Evolutionary conservation across 64 coral and sea anemone species (phyloP).

Genomic region (Pocillopora verrucosa): DNA sequence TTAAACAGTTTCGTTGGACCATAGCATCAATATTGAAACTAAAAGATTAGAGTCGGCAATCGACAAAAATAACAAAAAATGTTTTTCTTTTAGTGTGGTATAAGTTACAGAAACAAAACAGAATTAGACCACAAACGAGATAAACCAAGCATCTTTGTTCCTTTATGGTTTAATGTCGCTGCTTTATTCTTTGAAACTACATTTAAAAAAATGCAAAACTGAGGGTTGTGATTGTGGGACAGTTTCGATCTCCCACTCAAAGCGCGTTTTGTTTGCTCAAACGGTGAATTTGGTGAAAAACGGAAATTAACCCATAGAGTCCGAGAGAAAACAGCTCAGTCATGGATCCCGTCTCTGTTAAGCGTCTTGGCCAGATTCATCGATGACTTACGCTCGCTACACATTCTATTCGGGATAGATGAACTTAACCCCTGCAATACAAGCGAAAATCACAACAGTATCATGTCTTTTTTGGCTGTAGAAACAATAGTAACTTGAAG

Average conservation of each 20-base stretch:
- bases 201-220: too few relatives aligned
- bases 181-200: too few relatives aligned
- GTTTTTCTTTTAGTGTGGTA: slow-evolving; percentile 22
- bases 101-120: slow-evolving; percentile 12
- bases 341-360: background rate
- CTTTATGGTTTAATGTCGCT: background rate
- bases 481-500: too few relatives aligned
- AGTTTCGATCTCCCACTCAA: too few relatives aligned
- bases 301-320: background rate
- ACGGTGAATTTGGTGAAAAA: background rate
- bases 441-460: too few relatives aligned
- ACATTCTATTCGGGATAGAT: background rate
- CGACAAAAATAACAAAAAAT: slow-evolving; percentile 50
- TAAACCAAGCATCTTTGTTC: background rate
- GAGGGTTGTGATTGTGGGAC: too few relatives aligned
- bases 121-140: background rate
- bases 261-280: too few relatives aligned
- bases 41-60: slow-evolving; percentile 50
- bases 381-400: background rate
- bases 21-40: slow-evolving; percentile 56
- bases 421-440: too few relatives aligned
- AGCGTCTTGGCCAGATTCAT: background rate
- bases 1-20: slow-evolving; percentile 48
- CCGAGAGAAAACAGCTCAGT: background rate
- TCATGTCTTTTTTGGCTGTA: too few relatives aligned